Evolutionary conservation across 2,888 invertebrate species (phyloP).

Genomic region (Drosophila niveifrons): DNA sequence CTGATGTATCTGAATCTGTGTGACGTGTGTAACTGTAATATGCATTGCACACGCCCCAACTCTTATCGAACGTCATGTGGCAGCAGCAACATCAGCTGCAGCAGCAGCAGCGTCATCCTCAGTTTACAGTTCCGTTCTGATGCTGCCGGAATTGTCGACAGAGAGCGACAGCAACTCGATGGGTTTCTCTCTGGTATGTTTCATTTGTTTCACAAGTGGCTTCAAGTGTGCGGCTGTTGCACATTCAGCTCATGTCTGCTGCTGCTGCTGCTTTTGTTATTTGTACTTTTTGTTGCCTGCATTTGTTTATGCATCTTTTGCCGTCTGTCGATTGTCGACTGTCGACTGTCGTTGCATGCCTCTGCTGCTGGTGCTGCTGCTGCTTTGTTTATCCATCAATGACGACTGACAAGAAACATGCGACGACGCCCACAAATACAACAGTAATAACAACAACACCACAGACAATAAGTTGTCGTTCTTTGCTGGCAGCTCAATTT

Average conservation of each 20-base stretch:
- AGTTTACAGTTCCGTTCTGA: slow-evolving; percentile 64
- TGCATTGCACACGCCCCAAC: slow-evolving; percentile 37
- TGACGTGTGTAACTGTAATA: slow-evolving; percentile 12
- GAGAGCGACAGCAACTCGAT: slow-evolving; percentile 24
- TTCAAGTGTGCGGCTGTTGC: slow-evolving; percentile 59
- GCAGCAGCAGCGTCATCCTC: slow-evolving; percentile 34
- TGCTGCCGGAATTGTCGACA: slow-evolving; percentile 68
- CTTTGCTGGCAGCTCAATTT: slow-evolving; percentile 62
- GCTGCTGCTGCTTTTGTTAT: slow-evolving; percentile 26
- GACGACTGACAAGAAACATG: slow-evolving; percentile 78
- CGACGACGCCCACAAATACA: slow-evolving; percentile 65
- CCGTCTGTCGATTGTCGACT: slow-evolving; percentile 46
- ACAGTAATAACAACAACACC: slow-evolving; percentile 25
- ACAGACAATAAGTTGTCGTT: slow-evolving; percentile 42
- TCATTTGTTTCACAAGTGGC: slow-evolving; percentile 75
- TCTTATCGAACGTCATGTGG: slow-evolving; percentile 57
- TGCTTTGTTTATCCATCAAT: slow-evolving; percentile 78
- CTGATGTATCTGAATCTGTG: background rate
- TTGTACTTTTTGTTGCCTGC: slow-evolving; percentile 59
- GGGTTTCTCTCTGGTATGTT: slow-evolving; percentile 64
- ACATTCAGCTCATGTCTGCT: slow-evolving; percentile 21
- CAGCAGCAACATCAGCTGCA: slow-evolving; percentile 14
- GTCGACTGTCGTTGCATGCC: slow-evolving; percentile 41
- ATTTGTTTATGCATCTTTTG: slow-evolving; percentile 79
- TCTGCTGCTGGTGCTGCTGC: slow-evolving; percentile 19